Evolutionary conservation across 2,113 vertebrate genomes (phyloP), one percentile per base, ranked within the genome.

Genomic region (Aix galericulata): DNA sequence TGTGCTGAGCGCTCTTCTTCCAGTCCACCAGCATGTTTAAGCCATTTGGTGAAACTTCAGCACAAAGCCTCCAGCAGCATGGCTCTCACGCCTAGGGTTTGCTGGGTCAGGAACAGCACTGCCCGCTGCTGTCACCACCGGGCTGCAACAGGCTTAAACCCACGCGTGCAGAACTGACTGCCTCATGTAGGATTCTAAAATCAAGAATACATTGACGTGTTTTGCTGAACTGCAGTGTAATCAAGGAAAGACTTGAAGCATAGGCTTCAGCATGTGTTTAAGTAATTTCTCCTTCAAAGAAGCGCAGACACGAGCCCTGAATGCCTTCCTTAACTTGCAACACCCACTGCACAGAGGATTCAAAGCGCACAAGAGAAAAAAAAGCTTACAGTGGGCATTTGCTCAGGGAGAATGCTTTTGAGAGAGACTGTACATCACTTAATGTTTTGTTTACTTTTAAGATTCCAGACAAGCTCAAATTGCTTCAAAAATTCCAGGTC

Each of bases 81-180:
- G 32, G 56, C 22, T 85, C 83, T 40, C 2, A 0, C 12, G 8
- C 34, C 73, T 15, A 17, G 44, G 32, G 68, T 75, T 55, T 82
- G 64, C 32, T 72, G 82, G 69, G 52, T 69, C 8, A 0, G 20
- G 40, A 34, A 29, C 2, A 73, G 25, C 42, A 31, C 29, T 73
- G n/a, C 46, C 26, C 2, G 3, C 23, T 34, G 44, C 73, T 69
- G 44, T 16, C 27, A 46, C 34, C 82, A 82, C 86, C 82, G 72
- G 75, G 92, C 72, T 93, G 56, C 68, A 86, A 74, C 68, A 40
- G 83, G 78, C 83, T 88, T 52, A 85, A 94, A 86, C 56, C 31
- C 18, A 34, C 0, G 1, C 75, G 29, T 12, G 73, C n/a, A 79
- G 84, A 95, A 14, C 21, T 50, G 53, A 73, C 1, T 42, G n/a